These are phyloP conservation scores for Tetrao urogallus DNA, from an alignment of 2,113 vertebrate genomes.

Conservation along the genomic window DNA sequence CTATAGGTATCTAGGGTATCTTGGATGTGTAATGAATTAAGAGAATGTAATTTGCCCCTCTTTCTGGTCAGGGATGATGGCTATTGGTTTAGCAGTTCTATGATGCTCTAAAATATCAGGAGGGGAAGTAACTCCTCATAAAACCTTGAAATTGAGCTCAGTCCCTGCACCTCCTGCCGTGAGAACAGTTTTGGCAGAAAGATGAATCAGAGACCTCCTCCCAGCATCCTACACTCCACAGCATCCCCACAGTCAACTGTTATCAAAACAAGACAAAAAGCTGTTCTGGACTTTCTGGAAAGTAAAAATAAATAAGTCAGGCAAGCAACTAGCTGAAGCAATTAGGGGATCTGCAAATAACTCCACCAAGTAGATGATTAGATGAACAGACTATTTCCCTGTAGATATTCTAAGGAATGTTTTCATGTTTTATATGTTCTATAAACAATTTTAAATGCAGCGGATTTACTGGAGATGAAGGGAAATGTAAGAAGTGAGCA, in stretches of 20 bases:
- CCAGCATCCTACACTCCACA: neutral
- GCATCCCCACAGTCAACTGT: neutral
- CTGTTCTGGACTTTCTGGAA: neutral
- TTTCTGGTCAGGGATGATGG: neutral
- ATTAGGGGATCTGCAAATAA: constrained; percentile 28
- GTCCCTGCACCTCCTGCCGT: neutral
- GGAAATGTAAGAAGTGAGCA: constrained; percentile 33
- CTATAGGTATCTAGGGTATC: neutral
- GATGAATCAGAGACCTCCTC: neutral
- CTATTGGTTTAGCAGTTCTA: neutral
- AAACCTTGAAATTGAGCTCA: neutral
- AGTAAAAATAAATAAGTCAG: neutral
- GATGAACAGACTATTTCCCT: constrained; percentile 53
- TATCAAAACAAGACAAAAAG: neutral
- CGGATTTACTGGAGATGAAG: constrained; percentile 48
- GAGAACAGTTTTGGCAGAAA: neutral
- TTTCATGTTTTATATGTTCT: constrained; percentile 70
- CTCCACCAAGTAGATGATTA: neutral
- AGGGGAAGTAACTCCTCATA: neutral
- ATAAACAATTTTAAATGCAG: constrained; percentile 68
- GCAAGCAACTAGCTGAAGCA: constrained; percentile 14
- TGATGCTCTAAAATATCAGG: neutral
- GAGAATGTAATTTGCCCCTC: neutral
- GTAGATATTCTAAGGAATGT: constrained; percentile 49
- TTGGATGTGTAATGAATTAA: neutral